Conservation (phyloP, 2,113 vertebrate species). For the Chiloscyllium plagiosum region DNA sequence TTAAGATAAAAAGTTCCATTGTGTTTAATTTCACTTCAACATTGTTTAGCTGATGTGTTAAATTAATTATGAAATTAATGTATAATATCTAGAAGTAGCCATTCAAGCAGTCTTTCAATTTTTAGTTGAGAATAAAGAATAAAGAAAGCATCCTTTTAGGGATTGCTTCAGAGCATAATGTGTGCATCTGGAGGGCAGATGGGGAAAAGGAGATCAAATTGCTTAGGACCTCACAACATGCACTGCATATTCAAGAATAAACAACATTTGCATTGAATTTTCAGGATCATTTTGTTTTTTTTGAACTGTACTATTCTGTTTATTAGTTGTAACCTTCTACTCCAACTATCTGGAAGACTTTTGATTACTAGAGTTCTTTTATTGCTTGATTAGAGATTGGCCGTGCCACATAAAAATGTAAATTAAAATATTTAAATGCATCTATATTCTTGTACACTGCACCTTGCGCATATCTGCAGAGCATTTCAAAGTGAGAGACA, state of each 20-base stretch:
- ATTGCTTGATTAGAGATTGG: background rate
- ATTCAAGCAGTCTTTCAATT: background rate
- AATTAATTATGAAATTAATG: background rate
- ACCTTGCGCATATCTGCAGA: background rate
- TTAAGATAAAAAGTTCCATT: background rate
- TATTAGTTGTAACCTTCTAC: background rate
- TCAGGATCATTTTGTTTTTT: background rate
- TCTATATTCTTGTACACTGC: background rate
- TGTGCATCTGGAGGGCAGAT: slow-evolving; percentile 32
- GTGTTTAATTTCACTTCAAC: background rate
- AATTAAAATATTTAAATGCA: background rate
- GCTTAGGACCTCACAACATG: background rate
- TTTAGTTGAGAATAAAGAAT: background rate
- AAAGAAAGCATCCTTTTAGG: background rate
- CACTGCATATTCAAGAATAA: background rate
- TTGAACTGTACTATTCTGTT: background rate
- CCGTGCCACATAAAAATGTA: background rate
- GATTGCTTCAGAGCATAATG: slow-evolving; percentile 5
- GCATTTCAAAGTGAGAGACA: background rate
- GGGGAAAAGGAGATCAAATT: background rate
- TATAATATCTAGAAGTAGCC: too few species aligned
- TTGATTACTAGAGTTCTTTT: background rate
- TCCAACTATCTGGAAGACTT: background rate
- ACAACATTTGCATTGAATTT: slow-evolving; percentile 16
- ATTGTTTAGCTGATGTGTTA: background rate